Evolutionary conservation across 2,888 invertebrate species (phyloP).

Genomic region (Ypsolopha sequella): DNA sequence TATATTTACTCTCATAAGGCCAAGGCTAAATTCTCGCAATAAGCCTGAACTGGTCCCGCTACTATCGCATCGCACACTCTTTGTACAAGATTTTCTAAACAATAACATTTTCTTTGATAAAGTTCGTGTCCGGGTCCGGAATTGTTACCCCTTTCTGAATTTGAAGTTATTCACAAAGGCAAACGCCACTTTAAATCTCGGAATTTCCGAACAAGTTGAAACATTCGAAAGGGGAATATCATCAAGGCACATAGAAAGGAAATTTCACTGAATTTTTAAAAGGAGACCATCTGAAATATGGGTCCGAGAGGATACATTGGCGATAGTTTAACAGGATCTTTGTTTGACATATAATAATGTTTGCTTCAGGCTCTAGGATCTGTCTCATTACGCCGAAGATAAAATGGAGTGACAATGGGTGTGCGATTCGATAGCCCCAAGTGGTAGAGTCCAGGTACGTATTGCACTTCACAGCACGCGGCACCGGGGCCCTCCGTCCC

Average conservation of each 20-base stretch:
- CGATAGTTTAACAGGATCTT: too few species aligned
- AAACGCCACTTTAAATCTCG: background rate
- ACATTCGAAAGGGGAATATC: conserved; percentile 4
- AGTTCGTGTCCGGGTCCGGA: background rate
- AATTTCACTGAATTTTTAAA: conserved; percentile 13
- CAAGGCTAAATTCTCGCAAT: conserved; percentile 71
- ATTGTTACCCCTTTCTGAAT: background rate
- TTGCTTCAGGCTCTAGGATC: conserved; percentile 23
- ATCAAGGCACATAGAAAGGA: conserved; percentile 58
- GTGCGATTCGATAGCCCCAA: conserved; percentile 2
- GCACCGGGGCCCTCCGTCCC: conserved; percentile 13
- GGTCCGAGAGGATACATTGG: too few species aligned
- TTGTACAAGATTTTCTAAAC: background rate
- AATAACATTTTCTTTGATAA: background rate
- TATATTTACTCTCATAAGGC: conserved; percentile 70
- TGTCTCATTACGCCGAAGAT: conserved; percentile 4
- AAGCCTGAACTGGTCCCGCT: conserved; percentile 24
- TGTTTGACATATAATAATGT: too few species aligned
- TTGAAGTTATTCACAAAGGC: conserved; percentile 1
- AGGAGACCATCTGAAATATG: too few species aligned
- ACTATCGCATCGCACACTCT: conserved; percentile 1
- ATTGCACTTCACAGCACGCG: conserved; percentile 31
- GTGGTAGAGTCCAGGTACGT: conserved; percentile 27
- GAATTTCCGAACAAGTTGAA: background rate
- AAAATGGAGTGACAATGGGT: background rate